Percentiles rank a stretch among this genome's conserved stretches.
These are phyloP conservation scores for Panurus biarmicus DNA, from an alignment of 2,113 vertebrate genomes.

Conservation along the genomic window DNA sequence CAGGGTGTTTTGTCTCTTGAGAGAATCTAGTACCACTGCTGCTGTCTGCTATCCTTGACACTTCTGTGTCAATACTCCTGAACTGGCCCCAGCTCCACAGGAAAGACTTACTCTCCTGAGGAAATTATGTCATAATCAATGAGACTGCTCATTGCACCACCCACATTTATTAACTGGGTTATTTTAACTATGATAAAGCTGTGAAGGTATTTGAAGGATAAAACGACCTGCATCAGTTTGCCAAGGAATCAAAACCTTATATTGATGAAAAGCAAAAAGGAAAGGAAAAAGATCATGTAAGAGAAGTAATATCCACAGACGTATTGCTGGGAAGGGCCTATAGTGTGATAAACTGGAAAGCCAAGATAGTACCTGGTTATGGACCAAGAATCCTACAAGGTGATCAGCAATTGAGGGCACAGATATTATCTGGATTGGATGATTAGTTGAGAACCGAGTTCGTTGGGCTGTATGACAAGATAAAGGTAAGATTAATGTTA, in stretches of 20 bases:
- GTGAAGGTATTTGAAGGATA: background rate
- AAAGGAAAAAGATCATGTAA: background rate
- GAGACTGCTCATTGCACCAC: background rate
- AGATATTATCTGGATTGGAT: background rate
- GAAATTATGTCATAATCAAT: background rate
- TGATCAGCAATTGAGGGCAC: background rate
- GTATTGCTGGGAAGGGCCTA: background rate
- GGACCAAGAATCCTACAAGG: background rate
- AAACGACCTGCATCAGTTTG: background rate
- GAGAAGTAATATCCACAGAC: background rate
- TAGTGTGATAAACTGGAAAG: background rate
- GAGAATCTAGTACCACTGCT: background rate
- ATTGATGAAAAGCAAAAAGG: background rate
- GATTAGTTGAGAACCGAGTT: background rate
- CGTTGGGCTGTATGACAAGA: background rate
- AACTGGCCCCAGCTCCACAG: background rate
- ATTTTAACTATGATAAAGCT: background rate
- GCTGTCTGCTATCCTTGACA: background rate
- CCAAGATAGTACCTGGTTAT: background rate
- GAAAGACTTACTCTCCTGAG: background rate
- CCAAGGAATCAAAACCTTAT: background rate
- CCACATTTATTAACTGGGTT: background rate
- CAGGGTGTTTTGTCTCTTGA: background rate
- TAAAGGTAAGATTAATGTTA: background rate
- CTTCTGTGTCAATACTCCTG: background rate